Base-by-base conservation (phyloP, 1,140 invertebrate genomes). In the Megalonaias nervosa region DNA sequence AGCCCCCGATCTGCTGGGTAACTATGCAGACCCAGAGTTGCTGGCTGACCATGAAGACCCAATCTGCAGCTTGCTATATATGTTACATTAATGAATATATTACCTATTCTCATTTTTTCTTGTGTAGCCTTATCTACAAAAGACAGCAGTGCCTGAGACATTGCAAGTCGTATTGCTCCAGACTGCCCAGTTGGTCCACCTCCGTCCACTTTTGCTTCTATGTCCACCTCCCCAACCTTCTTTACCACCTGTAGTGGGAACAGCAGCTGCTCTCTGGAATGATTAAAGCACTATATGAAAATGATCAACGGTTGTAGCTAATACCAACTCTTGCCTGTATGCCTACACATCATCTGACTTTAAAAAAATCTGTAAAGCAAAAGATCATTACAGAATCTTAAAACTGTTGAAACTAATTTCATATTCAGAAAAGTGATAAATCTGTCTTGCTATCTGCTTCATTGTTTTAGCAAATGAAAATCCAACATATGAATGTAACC, bases 21-120 rank as follows among this genome's bases (percentile, higher is more conserved):
- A 48, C 38, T 9, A 9, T 48, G 38, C 5, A 48, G 6, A 48
- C 38, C 6, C 6, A 48, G 6, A 48, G 0, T 11, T 48, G 38
- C 0, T 48, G 38, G 6, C 9, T 48, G 11, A 11, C 38, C 38
- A 48, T 48, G 4, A 48, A 48, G 38, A 48, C 6, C 38, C 38
- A 48, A 48, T 48, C 38, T 48, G 38, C 38, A 48, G 38, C 11
- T 48, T 6, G 38, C 5, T 48, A 48, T 48, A 48, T 48, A 48
- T 48, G 6, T 48, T 48, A 48, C 38, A 48, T 48, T 6, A 11
- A 48, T 48, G 38, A 48, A 48, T 48, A 48, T 48, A 91, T 92
- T 91, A 96, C 95, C 95, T 84, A 98, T 88, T 92, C 96, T 93
- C 95, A 99, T 96, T 86, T 94, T 94, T 91, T 98, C 95, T 17